These are phyloP conservation scores for Drosophila pruinosa DNA, from an alignment of 1,140 invertebrate species.

Conservation along the genomic window DNA sequence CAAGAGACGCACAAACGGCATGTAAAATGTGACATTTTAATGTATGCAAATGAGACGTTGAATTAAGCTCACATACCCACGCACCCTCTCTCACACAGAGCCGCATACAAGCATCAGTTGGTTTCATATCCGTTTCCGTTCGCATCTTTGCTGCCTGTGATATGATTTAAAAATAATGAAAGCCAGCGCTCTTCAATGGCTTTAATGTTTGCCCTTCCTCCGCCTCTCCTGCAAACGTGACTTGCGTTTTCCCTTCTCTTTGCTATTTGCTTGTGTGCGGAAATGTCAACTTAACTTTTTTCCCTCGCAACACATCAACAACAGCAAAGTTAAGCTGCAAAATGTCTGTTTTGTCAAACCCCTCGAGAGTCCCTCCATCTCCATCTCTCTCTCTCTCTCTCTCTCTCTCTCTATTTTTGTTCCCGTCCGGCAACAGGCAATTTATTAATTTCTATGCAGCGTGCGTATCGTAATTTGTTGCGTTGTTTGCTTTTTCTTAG, in stretches of 20 bases:
- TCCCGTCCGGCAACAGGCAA: slow-evolving; percentile 35
- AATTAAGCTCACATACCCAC: slow-evolving; percentile 69
- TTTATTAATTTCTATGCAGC: slow-evolving; percentile 79
- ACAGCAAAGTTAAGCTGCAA: slow-evolving; percentile 34
- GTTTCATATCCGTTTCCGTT: slow-evolving; percentile 72
- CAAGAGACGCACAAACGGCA: slow-evolving; percentile 77
- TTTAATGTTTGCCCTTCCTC: slow-evolving; percentile 23
- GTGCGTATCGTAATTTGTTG: slow-evolving; percentile 69
- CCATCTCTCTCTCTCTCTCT: not conserved
- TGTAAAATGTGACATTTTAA: slow-evolving; percentile 82
- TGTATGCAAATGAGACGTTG: slow-evolving; percentile 81
- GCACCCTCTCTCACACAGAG: slow-evolving; percentile 12
- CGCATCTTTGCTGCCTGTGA: slow-evolving; percentile 46
- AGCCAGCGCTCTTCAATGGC: slow-evolving; percentile 52
- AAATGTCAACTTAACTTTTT: slow-evolving; percentile 77
- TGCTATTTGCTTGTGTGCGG: slow-evolving; percentile 49
- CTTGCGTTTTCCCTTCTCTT: slow-evolving; percentile 19
- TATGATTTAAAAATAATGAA: slow-evolving; percentile 82
- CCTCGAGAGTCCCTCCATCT: not conserved
- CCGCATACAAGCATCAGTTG: slow-evolving; percentile 55
- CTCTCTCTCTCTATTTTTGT: not conserved
- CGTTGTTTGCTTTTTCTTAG: slow-evolving; percentile 41
- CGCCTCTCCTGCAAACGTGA: slow-evolving; percentile 13
- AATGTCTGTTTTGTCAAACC: slow-evolving; percentile 13
- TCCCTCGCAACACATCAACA: slow-evolving; percentile 33